Evolutionary conservation across 2,797 vertebrate species (phyloP).

Genomic region (Microctenopoma lineatum): DNA sequence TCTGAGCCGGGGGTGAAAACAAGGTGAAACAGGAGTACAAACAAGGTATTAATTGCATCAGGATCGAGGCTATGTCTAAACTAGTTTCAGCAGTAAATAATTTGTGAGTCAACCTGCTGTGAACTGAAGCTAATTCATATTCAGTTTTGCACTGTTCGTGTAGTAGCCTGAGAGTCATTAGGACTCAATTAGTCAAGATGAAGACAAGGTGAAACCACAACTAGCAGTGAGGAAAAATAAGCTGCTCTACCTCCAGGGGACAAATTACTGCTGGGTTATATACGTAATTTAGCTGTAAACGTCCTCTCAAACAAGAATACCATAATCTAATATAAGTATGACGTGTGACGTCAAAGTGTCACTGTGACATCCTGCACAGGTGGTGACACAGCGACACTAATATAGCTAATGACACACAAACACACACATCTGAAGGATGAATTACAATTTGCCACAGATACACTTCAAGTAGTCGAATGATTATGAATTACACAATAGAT

Average conservation of each 20-base stretch:
- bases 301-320: not conserved
- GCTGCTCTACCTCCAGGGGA: not conserved
- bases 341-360: not conserved
- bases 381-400: not conserved
- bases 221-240: slow-evolving; percentile 6
- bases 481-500: not conserved
- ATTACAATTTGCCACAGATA: not conserved
- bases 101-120: not conserved
- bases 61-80: not conserved
- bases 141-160: slow-evolving; percentile 23
- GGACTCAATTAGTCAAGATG: slow-evolving; percentile 14
- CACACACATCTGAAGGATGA: not conserved
- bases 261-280: slow-evolving; percentile 1
- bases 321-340: slow-evolving; percentile 1
- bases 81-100: slow-evolving; percentile 7
- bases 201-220: slow-evolving; percentile 34
- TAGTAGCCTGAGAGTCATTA: slow-evolving; percentile 29
- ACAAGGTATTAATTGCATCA: not conserved
- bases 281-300: not conserved
- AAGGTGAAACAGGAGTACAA: too few relatives aligned
- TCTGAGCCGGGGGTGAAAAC: too few relatives aligned
- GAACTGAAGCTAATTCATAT: slow-evolving; percentile 17
- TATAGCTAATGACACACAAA: slow-evolving; percentile 7
- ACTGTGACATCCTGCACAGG: slow-evolving; percentile 1
- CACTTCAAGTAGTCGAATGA: not conserved